Base-by-base conservation (phyloP, 2,113 vertebrate genomes). In the Capreolus pygargus region DNA sequence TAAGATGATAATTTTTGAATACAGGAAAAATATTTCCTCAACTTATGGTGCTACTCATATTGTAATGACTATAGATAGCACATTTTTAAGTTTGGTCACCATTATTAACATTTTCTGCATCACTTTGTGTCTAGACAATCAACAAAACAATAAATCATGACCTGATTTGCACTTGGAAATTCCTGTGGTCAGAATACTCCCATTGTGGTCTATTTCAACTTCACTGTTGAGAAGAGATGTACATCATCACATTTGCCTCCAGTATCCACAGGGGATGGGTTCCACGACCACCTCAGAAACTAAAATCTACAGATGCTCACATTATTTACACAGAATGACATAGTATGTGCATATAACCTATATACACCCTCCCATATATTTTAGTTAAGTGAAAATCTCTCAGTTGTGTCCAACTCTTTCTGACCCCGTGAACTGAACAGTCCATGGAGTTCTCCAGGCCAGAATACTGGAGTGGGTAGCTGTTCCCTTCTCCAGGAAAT, bases 391-490 rank as follows among this genome's bases (percentile, higher is more conserved):
- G 19, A 70, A 70, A 23, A 39, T 39, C 67, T 70, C 4, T 70
- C 19, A 1, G n/a, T 39, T 70, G 67, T 1, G 0, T 70, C n/a
- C 2, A 1, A 6, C 19, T 39, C n/a, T 70, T 36, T 70, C 19
- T 0, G 10, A 39, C n/a, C 67, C 19, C 19, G 0, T 70, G 19
- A 70, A 70, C 64, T 21, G 10, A 36, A 70, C 19, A 23, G 19
- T 36, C 17, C 64, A 6, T 36, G 19, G 19, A 70, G 36, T 70
- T 70, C n/a, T 70, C 64, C 19, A 70, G n/a, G 64, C 64, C 19
- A 23, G 64, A 36, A 36, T 36, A 70, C 19, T 12, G 10, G 5
- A 70, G 9, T 36, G 64, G n/a, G n/a, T 5, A 70, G n/a, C 17
- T 36, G 64, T 21, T 70, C 2, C 19, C 64, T 36, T 70, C 64